These are phyloP conservation scores for Heterohyrax brucei DNA, from an alignment of 2,797 vertebrate species.

Conservation along the genomic window DNA sequence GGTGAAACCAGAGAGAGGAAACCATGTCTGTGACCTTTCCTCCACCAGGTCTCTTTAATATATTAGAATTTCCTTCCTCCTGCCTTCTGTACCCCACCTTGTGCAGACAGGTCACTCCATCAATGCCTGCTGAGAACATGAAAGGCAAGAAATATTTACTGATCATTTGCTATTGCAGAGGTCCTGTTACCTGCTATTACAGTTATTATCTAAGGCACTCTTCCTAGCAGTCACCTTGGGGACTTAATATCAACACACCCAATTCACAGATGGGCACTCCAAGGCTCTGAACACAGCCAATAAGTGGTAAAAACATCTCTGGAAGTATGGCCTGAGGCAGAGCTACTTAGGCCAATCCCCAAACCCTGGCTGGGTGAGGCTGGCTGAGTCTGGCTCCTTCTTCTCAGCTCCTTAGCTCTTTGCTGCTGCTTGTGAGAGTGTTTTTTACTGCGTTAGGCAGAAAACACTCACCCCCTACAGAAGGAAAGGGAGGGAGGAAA, in stretches of 20 bases:
- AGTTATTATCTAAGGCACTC: neutral
- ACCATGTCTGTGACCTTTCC: too few relatives aligned
- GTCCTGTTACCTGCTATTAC: neutral
- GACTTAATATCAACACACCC: neutral
- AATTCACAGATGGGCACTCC: neutral
- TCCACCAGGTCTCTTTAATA: neutral
- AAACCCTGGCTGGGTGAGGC: neutral
- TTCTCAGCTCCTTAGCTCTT: neutral
- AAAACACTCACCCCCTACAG: neutral
- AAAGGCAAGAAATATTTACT: neutral
- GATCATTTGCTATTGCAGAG: neutral
- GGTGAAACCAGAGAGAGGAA: too few relatives aligned
- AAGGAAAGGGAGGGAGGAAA: neutral
- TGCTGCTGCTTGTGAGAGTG: neutral
- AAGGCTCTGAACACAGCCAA: accelerated
- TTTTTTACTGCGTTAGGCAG: neutral
- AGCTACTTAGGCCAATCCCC: neutral
- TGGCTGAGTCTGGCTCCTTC: neutral
- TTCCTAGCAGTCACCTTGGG: neutral
- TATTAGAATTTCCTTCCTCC: neutral
- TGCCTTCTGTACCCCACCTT: neutral
- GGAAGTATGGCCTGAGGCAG: neutral
- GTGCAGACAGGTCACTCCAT: neutral
- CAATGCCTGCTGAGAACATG: neutral
- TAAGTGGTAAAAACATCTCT: neutral